These are phyloP conservation scores for Lagopus leucura DNA, from an alignment of 2,113 vertebrate genomes.

Conservation along the genomic window DNA sequence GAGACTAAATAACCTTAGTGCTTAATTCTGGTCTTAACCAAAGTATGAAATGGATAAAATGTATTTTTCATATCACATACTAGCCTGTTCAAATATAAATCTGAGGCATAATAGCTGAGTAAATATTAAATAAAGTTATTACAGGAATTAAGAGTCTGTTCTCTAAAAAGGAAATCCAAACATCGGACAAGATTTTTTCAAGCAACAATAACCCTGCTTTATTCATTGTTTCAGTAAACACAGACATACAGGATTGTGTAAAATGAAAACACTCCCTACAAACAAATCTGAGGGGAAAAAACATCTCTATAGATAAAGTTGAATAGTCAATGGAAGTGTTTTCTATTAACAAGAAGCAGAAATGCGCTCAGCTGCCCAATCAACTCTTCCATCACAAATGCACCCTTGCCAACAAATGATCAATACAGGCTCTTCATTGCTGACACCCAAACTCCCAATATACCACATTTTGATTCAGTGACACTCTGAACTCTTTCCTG, in stretches of 20 bases:
- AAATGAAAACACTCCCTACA: conserved; percentile 4
- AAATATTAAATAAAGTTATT: background rate
- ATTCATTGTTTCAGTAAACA: background rate
- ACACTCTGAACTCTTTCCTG: background rate
- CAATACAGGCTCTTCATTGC: background rate
- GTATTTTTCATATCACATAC: background rate
- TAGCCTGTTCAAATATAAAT: background rate
- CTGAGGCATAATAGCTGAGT: background rate
- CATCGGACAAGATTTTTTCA: background rate
- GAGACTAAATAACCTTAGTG: background rate
- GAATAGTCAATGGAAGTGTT: background rate
- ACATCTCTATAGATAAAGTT: background rate
- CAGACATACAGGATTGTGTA: background rate
- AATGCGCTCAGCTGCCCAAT: background rate
- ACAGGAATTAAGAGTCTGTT: background rate
- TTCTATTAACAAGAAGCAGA: background rate
- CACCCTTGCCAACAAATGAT: background rate
- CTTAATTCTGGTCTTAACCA: background rate
- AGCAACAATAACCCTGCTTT: background rate
- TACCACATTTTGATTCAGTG: background rate
- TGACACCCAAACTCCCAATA: conserved; percentile 37
- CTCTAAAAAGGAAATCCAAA: background rate
- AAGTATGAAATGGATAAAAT: background rate
- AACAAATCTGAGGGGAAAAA: background rate
- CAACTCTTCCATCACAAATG: background rate